Conservation (phyloP, 2,797 vertebrate species). For the Masticophis lateralis region DNA sequence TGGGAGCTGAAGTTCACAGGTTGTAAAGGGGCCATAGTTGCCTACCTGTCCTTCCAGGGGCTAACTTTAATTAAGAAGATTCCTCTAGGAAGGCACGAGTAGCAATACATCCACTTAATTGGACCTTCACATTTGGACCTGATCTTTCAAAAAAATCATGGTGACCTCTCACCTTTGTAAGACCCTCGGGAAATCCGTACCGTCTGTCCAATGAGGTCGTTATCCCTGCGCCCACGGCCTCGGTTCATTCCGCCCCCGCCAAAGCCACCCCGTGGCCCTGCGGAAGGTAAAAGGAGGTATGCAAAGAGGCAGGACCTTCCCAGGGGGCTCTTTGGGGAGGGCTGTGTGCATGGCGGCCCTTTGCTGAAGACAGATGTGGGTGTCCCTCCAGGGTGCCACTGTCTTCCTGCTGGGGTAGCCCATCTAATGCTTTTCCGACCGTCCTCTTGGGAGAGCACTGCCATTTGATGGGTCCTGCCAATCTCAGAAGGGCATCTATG, state of each 20-base stretch:
- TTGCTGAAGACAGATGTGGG: background rate
- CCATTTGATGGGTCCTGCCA: no score
- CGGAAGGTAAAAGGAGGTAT: rapidly evolving
- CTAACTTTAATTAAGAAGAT: no score
- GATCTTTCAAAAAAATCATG: background rate
- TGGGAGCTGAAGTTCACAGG: no score
- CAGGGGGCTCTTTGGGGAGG: background rate
- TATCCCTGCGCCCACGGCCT: conserved; percentile 88
- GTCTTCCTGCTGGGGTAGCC: background rate
- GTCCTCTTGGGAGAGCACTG: background rate
- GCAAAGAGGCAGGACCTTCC: background rate
- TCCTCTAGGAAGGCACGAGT: no score
- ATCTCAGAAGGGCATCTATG: background rate
- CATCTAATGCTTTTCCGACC: background rate
- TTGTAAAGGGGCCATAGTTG: no score
- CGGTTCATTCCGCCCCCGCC: conserved; percentile 80
- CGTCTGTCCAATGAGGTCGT: conserved; percentile 93
- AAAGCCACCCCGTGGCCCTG: conserved; percentile 77
- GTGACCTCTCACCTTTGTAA: conserved; percentile 84
- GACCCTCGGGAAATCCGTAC: conserved; percentile 93
- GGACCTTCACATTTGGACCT: no score
- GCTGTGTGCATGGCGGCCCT: background rate
- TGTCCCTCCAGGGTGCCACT: background rate
- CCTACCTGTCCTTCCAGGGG: no score
- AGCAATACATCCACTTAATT: no score